Evolutionary conservation across 2,113 vertebrate species (phyloP), one percentile per base, ranked within the genome.

Genomic region (Sprattus sprattus): DNA sequence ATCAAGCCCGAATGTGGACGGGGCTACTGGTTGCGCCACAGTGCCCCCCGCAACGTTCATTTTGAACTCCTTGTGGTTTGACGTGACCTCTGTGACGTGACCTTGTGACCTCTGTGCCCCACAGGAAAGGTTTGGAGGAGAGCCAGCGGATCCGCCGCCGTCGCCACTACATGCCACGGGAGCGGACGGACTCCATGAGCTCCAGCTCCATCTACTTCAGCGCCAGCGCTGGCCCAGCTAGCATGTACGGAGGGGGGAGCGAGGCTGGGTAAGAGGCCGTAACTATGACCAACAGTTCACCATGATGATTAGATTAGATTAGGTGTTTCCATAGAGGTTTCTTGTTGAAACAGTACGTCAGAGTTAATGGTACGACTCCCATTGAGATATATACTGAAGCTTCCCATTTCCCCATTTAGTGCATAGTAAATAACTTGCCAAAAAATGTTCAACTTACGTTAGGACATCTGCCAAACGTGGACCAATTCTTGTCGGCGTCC

Each of bases 151-250:
- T 92, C 0, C 87, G 92, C 3, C 96, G 95, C 13, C 91, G 97
- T 0, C 94, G 95, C 11, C 94, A 94, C 52, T 46, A 91, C 0
- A 89, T 95, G 82, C 45, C 90, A n/a, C 93, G 97, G 18, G 98
- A 98, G n/a, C 96, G 97, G 25, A 94, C 96, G 0, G 97, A 98
- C 84, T 99, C 97, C 82, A 93, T 94, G 0, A 94, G 95, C 84
- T 99, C 98, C 92, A 98, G 97, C 88, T 99, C 98, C 0, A 93
- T 99, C 88, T 99, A 99, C 89, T 99, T 99, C 94, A 97, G 96
- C 0, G 95, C 98, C 85, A 96, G 96, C 86, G 96, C 96, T 0
- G 96, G 96, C 9, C 3, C 91, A 1, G 22, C 85, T 28, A 94
- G 94, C 81, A n/a, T 85, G 0, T 96, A 94, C 0, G 97, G 95